Conservation (phyloP, 2,113 vertebrate species). For the Psittacula cyanocephala region DNA sequence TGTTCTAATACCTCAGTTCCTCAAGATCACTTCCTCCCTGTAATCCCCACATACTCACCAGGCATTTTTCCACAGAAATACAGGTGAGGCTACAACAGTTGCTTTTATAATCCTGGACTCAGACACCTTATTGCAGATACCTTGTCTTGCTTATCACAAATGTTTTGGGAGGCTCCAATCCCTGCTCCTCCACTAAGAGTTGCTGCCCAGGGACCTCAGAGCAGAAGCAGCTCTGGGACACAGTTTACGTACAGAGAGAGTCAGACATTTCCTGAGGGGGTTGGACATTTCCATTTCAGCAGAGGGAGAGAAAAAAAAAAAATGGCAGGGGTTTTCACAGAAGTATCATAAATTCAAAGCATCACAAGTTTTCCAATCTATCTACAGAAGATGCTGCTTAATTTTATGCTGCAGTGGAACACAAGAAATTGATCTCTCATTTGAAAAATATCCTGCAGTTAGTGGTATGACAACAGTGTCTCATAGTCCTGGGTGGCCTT, state of each 20-base stretch:
- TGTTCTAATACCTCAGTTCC: neutral
- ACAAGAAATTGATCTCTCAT: neutral
- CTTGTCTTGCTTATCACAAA: neutral
- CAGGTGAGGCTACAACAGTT: neutral
- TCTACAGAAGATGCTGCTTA: neutral
- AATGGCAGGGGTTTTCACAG: accelerated
- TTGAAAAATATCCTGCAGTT: neutral
- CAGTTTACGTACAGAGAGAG: neutral
- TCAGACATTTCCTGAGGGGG: neutral
- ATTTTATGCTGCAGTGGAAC: constrained; percentile 8
- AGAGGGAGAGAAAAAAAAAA: neutral
- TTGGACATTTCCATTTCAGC: neutral
- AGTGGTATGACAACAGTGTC: neutral
- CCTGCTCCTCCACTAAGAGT: neutral
- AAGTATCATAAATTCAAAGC: neutral
- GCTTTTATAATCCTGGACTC: neutral
- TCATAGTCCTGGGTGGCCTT: neutral
- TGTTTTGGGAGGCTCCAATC: neutral
- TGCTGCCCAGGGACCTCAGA: neutral
- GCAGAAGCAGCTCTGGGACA: neutral
- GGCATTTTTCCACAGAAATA: neutral
- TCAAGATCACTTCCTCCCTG: neutral
- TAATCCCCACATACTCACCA: neutral
- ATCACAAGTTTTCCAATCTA: neutral
- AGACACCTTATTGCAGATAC: neutral